Conservation (phyloP, 2,888 invertebrate species). For the Dasypolia templi region DNA sequence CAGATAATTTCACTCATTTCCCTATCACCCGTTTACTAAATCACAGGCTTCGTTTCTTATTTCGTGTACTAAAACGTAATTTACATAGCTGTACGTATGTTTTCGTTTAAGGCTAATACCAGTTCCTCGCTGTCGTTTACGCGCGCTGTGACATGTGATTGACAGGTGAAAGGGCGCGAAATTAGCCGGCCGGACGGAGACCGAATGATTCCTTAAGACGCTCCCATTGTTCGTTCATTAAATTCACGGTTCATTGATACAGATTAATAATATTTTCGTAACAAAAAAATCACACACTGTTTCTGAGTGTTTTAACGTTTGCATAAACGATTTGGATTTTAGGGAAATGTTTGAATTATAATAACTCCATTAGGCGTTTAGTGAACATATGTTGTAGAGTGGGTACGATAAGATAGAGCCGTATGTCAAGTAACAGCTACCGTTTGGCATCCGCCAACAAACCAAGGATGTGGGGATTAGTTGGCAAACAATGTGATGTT, state of each 20-base stretch:
- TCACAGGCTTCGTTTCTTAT: conserved; percentile 79
- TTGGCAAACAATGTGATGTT: conserved; percentile 83
- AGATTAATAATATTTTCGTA: conserved; percentile 57
- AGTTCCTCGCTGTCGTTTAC: conserved; percentile 79
- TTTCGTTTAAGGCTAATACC: conserved; percentile 69
- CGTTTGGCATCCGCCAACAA: conserved; percentile 87
- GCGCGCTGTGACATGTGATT: conserved; percentile 84
- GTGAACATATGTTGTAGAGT: conserved; percentile 88
- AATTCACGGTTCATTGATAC: conserved; percentile 68
- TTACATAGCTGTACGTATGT: conserved; percentile 67
- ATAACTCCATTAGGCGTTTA: conserved; percentile 85
- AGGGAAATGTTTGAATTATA: conserved; percentile 86
- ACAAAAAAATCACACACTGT: conserved; percentile 81
- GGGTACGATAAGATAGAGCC: conserved; percentile 89
- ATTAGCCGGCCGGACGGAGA: conserved; percentile 80
- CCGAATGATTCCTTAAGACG: conserved; percentile 64
- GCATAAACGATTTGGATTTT: conserved; percentile 81
- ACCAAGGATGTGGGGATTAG: conserved; percentile 85
- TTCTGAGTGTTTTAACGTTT: conserved; percentile 68
- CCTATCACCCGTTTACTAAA: conserved; percentile 75
- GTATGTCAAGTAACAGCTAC: conserved; percentile 89
- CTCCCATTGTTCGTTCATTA: conserved; percentile 73
- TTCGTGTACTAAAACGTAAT: conserved; percentile 71
- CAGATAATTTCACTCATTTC: conserved; percentile 73
- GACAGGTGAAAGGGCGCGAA: conserved; percentile 89